These are phyloP conservation scores for Nerophis lumbriciformis DNA, from an alignment of 2,113 vertebrate species.

Conservation along the genomic window DNA sequence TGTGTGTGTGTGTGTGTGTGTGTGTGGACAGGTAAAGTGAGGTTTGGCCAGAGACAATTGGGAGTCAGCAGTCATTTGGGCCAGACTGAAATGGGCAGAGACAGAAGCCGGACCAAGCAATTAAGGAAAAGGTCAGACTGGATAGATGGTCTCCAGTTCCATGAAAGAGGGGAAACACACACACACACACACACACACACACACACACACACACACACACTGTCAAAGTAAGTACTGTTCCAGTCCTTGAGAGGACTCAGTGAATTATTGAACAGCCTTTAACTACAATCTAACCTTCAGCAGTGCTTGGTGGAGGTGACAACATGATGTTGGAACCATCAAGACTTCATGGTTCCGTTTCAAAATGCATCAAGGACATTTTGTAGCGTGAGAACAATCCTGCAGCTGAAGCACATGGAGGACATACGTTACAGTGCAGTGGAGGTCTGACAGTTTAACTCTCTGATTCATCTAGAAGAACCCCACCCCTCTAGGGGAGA, in stretches of 20 bases:
- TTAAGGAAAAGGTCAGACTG: constrained; percentile 73
- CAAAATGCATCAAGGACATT: too few species aligned
- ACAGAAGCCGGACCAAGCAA: constrained; percentile 67
- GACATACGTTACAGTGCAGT: too few species aligned
- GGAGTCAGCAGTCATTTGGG: constrained; percentile 60
- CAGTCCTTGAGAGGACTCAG: constrained; percentile 20
- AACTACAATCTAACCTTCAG: constrained; percentile 5
- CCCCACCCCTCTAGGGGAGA: too few species aligned
- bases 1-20: constrained; percentile 28
- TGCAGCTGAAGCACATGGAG: too few species aligned
- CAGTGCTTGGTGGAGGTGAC: neutral
- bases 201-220: constrained; percentile 1
- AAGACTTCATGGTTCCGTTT: too few species aligned
- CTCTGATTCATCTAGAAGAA: too few species aligned
- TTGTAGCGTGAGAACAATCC: too few species aligned
- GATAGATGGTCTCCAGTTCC: constrained; percentile 63
- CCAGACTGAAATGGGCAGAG: constrained; percentile 55
- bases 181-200: too few species aligned
- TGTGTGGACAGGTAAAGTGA: constrained; percentile 39
- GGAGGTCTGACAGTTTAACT: too few species aligned
- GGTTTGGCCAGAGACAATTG: constrained; percentile 52
- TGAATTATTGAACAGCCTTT: constrained; percentile 10
- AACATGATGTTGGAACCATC: neutral
- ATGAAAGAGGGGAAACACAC: constrained; percentile 21
- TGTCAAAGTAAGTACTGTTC: constrained; percentile 25